Base-by-base conservation (phyloP, 2,888 invertebrate species). In the Drosophila differens region DNA sequence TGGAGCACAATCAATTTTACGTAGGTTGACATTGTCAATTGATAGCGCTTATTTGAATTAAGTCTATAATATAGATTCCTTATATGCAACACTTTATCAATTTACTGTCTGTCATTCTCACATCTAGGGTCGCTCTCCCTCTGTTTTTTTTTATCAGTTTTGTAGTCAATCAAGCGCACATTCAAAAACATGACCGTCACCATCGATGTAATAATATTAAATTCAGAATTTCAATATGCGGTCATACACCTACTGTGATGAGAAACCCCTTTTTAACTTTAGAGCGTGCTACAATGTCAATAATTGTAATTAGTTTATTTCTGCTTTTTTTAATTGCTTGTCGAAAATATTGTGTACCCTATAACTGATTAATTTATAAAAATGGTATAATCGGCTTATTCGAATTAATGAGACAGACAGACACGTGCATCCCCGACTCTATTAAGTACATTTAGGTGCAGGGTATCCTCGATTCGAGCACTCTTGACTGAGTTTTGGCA, bases 61-160 rank as follows among this genome's bases (percentile, higher is more conserved):
- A 57, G 39, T 52, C 9, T 41, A 55, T 73, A 37, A 22, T 37
- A 51, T 41, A 62, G 25, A 64, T 49, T 30, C 33, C 28, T 49
- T 52, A 65, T 59, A 41, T 58, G 37, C 33, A 64, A 33, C 25
- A 67, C 82, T 69, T 70, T 84, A 84, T 82, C 79, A 79, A 64
- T 74, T 74, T 54, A 22, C 54, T 53, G 10, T 22, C 37, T 47
- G 71, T 25, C 47, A 9, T 10, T 41, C 44, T 41, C 32, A 60
- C 25, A 51, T 58, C 25, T 30, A 65, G 47, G 49, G 53, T 25
- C 44, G 54, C 44, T 35, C 47, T 65, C 28, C 12, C 30, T 59
- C 39, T 25, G 30, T 30, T 32, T 58, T 53, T 25, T 44, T 35
- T 53, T 59, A 67, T 79, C 51, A 28, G 28, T 25, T 6, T 33